Base-by-base conservation (phyloP, 2,888 invertebrate genomes). In the Ecdyonurus torrentis region DNA sequence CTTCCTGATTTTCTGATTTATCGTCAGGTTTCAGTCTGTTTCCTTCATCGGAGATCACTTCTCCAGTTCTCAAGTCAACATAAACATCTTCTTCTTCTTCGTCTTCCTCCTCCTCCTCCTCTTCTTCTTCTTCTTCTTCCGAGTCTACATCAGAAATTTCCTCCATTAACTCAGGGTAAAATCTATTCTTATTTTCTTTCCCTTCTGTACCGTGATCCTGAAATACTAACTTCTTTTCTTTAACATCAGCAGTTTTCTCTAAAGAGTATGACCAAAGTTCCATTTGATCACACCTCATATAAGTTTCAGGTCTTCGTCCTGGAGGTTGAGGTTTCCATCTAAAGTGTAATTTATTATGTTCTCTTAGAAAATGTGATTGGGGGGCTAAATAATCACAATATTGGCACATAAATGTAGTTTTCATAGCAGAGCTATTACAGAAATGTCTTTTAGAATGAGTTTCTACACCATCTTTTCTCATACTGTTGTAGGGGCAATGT, bases 301-400 rank as follows among this genome's bases (percentile, higher is more conserved):
- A 84, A 69, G 81, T 82, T 70, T 84, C 83, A 18, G 63, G 59
- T 24, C 59, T 52, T 1, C 61, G 61, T 18, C 22, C 52, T 18
- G 52, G 55, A 7, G 61, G 25, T 1, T 20, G 55, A 1, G 83
- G 78, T 69, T 79, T 79, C 64, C 78, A 78, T 68, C 75, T 75
- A 71, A 91, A 90, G 73, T 92, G 92, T 62, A 89, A 78, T 71
- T 87, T 85, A 53, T 84, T 79, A 74, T 93, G 93, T 69, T 91
- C 91, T 55, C 85, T 81, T 50, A 91, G 76, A 67, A 87, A 83
- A 70, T 86, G 83, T 64, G 83, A 83, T 69, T 88, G 87, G 2
- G 84, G 81, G 24, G 87, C 87, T 23, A 86, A 85, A 72, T 88
- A 87, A 75, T 91, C 89, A 74, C 93, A 93, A 72, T 87, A 86